Evolutionary conservation across 2,113 vertebrate species (phyloP).

Genomic region (Tyrannus savana): DNA sequence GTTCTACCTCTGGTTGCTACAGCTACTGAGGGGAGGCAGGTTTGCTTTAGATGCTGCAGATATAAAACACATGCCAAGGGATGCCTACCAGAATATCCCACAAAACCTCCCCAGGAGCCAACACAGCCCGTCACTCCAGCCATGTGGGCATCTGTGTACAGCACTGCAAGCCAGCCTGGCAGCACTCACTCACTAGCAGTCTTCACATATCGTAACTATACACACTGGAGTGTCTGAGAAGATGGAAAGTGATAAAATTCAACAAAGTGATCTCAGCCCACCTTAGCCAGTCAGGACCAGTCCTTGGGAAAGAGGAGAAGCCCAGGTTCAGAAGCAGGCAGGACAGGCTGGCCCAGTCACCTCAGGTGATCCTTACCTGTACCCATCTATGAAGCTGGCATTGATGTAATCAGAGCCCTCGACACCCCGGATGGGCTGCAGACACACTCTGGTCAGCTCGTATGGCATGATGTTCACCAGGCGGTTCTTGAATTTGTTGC

Average conservation of each 20-base stretch:
- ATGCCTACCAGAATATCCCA: not conserved
- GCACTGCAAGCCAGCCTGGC: not conserved
- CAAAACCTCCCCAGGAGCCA: not conserved
- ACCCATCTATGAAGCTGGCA: constrained; percentile 94
- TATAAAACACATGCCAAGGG: not conserved
- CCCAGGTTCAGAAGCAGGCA: not conserved
- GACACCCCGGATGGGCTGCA: constrained; percentile 94
- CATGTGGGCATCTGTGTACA: not conserved
- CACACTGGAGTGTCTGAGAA: not conserved
- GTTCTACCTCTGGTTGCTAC: not conserved
- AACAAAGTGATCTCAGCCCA: not conserved
- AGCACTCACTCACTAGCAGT: not conserved
- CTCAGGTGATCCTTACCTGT: constrained; percentile 80
- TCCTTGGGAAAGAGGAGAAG: not conserved
- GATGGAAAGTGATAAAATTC: not conserved
- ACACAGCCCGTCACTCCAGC: not conserved
- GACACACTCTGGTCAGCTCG: constrained; percentile 89
- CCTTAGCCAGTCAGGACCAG: not conserved
- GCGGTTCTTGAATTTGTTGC: constrained; percentile 98
- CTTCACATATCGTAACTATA: not conserved
- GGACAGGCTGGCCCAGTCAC: not conserved
- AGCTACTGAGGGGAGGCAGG: not conserved
- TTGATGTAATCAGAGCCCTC: constrained; percentile 98
- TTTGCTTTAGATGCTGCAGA: not conserved
- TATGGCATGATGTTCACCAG: constrained; percentile 97